Percentiles rank a stretch among this genome's conserved stretches.
Evolutionary conservation across 2,888 invertebrate species (phyloP).

Genomic region (Alsophila aescularia): DNA sequence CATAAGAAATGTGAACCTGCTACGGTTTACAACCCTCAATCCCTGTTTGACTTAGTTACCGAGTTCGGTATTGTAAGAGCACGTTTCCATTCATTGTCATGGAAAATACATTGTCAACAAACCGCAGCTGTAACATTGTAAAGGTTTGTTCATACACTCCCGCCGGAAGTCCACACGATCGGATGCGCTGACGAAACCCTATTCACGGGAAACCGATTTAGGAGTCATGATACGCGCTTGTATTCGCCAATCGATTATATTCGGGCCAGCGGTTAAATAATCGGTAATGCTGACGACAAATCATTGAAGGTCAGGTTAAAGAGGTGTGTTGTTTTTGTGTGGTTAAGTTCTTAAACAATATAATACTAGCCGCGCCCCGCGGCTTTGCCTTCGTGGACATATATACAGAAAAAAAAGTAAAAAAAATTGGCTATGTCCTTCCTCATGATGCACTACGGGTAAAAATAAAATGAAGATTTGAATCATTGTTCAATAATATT

Average conservation of each 20-base stretch:
- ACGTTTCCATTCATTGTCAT: conserved; percentile 12
- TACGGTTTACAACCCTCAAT: no score
- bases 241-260: conserved; percentile 35
- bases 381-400: no score
- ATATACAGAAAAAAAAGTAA: no score
- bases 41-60: no score
- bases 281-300: conserved; percentile 13
- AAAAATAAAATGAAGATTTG: no score
- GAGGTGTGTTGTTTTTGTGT: not conserved
- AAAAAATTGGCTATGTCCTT: no score
- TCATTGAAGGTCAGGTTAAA: conserved; percentile 10
- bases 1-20: no score
- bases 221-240: conserved; percentile 47
- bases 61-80: not conserved
- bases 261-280: conserved; percentile 16
- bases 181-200: conserved; percentile 41
- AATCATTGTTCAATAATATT: no score
- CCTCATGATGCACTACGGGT: no score
- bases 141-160: conserved; percentile 13
- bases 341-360: not conserved
- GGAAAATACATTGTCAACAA: conserved; percentile 8
- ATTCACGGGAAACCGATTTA: conserved; percentile 47
- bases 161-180: conserved; percentile 41
- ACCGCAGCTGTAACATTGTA: not conserved
- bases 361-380: no score